A percentile compares a stretch with the other conserved stretches of the same genome.
These are phyloP conservation scores for Cossypha caffra DNA, from an alignment of 2,797 vertebrate genomes.

Conservation along the genomic window DNA sequence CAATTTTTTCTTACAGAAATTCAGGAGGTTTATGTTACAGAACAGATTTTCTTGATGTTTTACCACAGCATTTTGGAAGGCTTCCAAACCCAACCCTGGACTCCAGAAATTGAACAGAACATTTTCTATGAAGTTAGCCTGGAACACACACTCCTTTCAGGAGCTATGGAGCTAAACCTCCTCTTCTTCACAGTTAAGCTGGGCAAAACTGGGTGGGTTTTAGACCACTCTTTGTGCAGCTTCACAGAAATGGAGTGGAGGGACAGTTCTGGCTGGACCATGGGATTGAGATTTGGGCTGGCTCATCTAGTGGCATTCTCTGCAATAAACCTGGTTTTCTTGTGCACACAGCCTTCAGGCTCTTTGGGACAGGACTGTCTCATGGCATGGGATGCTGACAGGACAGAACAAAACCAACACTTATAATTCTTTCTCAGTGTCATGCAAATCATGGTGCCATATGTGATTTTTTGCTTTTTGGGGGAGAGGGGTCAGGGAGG, in stretches of 20 bases:
- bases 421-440: neutral
- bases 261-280: neutral
- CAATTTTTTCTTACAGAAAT: neutral
- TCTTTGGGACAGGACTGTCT: neutral
- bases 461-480: neutral
- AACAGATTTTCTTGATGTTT: neutral
- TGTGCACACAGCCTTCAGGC: fast-evolving
- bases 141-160: neutral
- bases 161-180: neutral
- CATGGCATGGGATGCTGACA: neutral
- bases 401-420: neutral
- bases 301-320: neutral
- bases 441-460: neutral
- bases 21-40: neutral
- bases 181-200: neutral
- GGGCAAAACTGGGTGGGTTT: neutral
- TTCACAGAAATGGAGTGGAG: neutral
- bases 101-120: neutral
- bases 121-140: neutral
- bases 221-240: neutral
- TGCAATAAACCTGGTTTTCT: neutral
- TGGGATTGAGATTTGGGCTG: neutral
- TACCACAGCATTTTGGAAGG: neutral
- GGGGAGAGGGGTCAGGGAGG: fast-evolving
- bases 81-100: neutral